Evolutionary conservation across 1,140 invertebrate species (phyloP).

Genomic region (Drosophila funebris): DNA sequence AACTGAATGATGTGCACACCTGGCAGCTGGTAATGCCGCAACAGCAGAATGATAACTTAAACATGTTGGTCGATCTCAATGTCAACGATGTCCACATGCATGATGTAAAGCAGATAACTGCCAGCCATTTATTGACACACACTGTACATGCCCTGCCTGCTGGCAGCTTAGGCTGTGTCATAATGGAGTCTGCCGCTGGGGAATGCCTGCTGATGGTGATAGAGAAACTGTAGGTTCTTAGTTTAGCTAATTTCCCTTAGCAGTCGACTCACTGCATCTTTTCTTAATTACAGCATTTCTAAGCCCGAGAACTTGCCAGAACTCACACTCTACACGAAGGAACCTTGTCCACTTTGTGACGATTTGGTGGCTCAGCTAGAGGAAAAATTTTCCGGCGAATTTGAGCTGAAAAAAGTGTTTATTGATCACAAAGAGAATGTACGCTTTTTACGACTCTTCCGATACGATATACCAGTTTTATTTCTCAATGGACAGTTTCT

Average conservation of each 20-base stretch:
- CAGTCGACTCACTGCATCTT: neutral
- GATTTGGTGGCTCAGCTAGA: slow-evolving; percentile 89
- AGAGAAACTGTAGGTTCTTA: slow-evolving; percentile 60
- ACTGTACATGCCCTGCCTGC: slow-evolving; percentile 94
- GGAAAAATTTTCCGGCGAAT: slow-evolving; percentile 85
- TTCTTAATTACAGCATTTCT: slow-evolving; percentile 36
- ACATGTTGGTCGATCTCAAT: slow-evolving; percentile 98
- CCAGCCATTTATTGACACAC: slow-evolving; percentile 95
- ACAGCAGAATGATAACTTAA: slow-evolving; percentile 86
- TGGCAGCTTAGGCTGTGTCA: slow-evolving; percentile 94
- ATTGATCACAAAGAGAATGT: slow-evolving; percentile 90
- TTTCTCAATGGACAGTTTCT: slow-evolving; percentile 93
- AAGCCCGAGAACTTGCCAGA: slow-evolving; percentile 68
- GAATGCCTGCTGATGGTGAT: slow-evolving; percentile 42
- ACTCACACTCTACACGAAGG: slow-evolving; percentile 92
- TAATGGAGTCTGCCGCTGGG: slow-evolving; percentile 28
- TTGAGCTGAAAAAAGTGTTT: slow-evolving; percentile 89
- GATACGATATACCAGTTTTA: slow-evolving; percentile 93
- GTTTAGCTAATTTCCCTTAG: too few species aligned
- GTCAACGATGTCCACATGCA: slow-evolving; percentile 94
- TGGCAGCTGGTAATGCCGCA: slow-evolving; percentile 43
- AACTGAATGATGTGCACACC: slow-evolving; percentile 23
- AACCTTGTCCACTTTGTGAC: slow-evolving; percentile 92
- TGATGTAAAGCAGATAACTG: slow-evolving; percentile 98
- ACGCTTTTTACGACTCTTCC: slow-evolving; percentile 90